Evolutionary conservation across 2,888 invertebrate species (phyloP).

Genomic region (Callyntrura guangdongensis): DNA sequence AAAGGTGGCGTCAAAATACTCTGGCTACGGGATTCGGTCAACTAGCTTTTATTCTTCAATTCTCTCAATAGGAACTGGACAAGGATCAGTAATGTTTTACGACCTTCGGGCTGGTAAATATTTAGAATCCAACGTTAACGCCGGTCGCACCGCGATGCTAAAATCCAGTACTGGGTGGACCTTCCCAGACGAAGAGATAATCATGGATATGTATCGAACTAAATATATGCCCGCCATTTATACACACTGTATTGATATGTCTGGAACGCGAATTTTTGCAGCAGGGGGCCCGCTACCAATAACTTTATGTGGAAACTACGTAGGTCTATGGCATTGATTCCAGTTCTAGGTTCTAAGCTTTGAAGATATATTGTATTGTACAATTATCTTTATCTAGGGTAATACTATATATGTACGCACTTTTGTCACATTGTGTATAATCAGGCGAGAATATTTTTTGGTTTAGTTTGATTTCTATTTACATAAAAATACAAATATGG

Average conservation of each 20-base stretch:
- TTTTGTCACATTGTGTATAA: too few relatives aligned
- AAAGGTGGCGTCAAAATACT: slow-evolving; percentile 94
- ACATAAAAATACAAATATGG: too few relatives aligned
- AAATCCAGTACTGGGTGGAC: slow-evolving; percentile 94
- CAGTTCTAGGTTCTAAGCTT: background rate
- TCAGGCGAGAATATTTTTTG: too few relatives aligned
- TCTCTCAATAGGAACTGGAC: slow-evolving; percentile 96
- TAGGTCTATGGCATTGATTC: slow-evolving; percentile 93
- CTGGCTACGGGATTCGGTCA: slow-evolving; percentile 96
- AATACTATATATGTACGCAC: too few relatives aligned
- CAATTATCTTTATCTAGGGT: background rate
- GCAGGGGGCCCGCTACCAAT: slow-evolving; percentile 98
- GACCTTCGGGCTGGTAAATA: slow-evolving; percentile 97
- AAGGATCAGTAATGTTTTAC: slow-evolving; percentile 97
- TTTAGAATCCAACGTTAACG: slow-evolving; percentile 95
- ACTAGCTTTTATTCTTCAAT: slow-evolving; percentile 96
- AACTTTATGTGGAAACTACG: slow-evolving; percentile 96
- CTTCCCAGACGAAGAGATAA: slow-evolving; percentile 83
- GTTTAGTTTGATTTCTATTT: too few relatives aligned
- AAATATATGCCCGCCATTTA: slow-evolving; percentile 98
- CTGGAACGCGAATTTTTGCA: slow-evolving; percentile 96
- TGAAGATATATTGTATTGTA: background rate
- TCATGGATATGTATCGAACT: slow-evolving; percentile 83
- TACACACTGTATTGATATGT: slow-evolving; percentile 97
- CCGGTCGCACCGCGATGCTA: slow-evolving; percentile 94